Evolutionary conservation across 2,113 vertebrate genomes (phyloP).

Genomic region (Tamias sibiricus): DNA sequence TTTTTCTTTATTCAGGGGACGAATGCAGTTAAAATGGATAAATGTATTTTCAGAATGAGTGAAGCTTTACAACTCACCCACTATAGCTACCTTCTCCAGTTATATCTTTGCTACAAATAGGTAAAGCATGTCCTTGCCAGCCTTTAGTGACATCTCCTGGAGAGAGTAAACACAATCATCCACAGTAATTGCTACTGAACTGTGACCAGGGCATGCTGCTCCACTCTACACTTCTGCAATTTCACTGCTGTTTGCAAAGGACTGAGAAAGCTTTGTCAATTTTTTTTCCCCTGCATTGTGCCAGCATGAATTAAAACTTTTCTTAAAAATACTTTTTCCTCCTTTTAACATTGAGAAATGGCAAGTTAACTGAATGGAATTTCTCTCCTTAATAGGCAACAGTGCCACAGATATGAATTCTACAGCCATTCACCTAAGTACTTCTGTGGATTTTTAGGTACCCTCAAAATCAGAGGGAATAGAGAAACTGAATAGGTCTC

Average conservation of each 20-base stretch:
- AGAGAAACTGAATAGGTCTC: not conserved
- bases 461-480: not conserved
- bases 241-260: constrained; percentile 52
- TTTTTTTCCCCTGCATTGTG: constrained; percentile 24
- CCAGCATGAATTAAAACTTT: constrained; percentile 53
- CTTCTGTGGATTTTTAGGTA: not conserved
- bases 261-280: constrained; percentile 40
- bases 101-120: constrained; percentile 53
- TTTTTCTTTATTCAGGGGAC: not conserved
- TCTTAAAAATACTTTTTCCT: not conserved
- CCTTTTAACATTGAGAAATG: not conserved
- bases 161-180: constrained; percentile 67
- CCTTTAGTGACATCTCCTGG: constrained; percentile 81
- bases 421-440: constrained; percentile 56
- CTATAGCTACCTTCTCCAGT: not conserved
- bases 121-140: constrained; percentile 47
- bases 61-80: constrained; percentile 14
- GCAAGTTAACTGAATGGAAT: constrained; percentile 25
- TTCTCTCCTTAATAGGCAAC: constrained; percentile 13
- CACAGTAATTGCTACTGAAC: constrained; percentile 58
- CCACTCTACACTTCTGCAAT: not conserved
- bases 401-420: constrained; percentile 46
- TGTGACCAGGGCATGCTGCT: constrained; percentile 40
- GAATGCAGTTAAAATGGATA: constrained; percentile 57
- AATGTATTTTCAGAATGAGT: constrained; percentile 61